A percentile compares a stretch with the other conserved stretches of the same genome.
These are phyloP conservation scores for Vulpes vulpes DNA, from an alignment of 2,113 vertebrate species.

Conservation along the genomic window DNA sequence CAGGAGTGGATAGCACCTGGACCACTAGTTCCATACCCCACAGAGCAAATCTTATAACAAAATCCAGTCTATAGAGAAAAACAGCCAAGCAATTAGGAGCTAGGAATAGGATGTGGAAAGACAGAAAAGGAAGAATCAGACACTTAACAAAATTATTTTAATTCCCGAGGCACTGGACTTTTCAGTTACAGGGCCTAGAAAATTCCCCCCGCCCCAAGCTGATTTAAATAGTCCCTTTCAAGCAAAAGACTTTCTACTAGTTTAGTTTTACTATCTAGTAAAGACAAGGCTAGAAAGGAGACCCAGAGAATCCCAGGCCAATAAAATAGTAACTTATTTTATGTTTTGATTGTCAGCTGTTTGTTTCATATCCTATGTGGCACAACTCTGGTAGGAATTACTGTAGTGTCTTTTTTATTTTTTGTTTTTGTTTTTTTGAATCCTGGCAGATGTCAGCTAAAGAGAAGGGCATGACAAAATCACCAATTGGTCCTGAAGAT, in stretches of 20 bases:
- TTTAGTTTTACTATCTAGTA: background rate
- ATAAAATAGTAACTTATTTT: constrained; percentile 56
- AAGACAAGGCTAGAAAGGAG: background rate
- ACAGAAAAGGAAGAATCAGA: background rate
- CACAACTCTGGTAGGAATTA: constrained; percentile 55
- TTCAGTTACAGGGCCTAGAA: constrained; percentile 1
- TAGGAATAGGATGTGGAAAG: background rate
- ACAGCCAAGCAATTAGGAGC: background rate
- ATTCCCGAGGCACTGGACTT: constrained; percentile 11
- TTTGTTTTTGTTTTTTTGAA: constrained; percentile 33
- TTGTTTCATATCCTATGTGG: constrained; percentile 49
- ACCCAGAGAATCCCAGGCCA: background rate
- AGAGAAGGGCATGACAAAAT: constrained; percentile 67
- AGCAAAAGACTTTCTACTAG: constrained; percentile 14
- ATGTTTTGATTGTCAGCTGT: constrained; percentile 59
- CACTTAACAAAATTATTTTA: constrained; percentile 34
- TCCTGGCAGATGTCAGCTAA: constrained; percentile 69
- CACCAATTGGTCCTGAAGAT: constrained; percentile 66
- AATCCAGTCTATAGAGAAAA: constrained; percentile 38
- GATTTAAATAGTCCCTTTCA: constrained; percentile 48
- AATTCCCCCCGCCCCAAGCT: background rate
- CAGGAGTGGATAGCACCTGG: background rate
- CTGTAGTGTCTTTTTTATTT: background rate
- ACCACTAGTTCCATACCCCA: background rate
- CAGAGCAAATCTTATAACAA: constrained; percentile 4